Evolutionary conservation across 2,113 vertebrate species (phyloP), one percentile per base, ranked within the genome.

Genomic region (Rhynchomys soricoides): DNA sequence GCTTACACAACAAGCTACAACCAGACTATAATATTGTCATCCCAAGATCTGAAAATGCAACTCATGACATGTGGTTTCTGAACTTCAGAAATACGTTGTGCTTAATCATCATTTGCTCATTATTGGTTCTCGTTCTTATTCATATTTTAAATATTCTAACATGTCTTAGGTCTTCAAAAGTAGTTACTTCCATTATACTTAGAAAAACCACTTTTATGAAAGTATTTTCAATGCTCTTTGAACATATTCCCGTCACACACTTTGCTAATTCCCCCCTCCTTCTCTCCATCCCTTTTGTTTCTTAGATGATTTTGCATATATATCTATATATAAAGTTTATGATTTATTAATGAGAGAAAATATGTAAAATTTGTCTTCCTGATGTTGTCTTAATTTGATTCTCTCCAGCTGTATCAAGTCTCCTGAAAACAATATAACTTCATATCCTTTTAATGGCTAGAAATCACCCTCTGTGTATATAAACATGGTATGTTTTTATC

Each of bases 1-100:
- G 68, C 26, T 83, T 75, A 68, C 19, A 52, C 62, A 74, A 26
- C n/a, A 66, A 74, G 26, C 17, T 70, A 34, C 22, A 78, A 1
- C 57, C 71, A 92, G 7, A 48, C 17, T 94, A 43, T 48, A 29
- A 64, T 1, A 2, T 15, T 92, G n/a, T 90, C 59, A 55, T 29
- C 15, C 48, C 17, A 86, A 89, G 31, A 87, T 75, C 12, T 90
- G 79, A 94, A 68, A 81, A 86, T 55, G 3, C 29, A 43, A 31
- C 75, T 90, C 48, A 73, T 90, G 43, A 57, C 11, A 81, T 59
- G 66, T 91, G 21, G 10, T 34, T 91, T 91, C 34, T 94, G 29
- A 94, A 93, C 3, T 45, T 93, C 89, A 94, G 55, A 87, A 87
- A 89, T 15, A 62, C 45, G 29, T 48, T 62, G 31, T 62, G n/a